Conservation (phyloP, 30 jellyfish, hydroid and myxozoan species). For the Chrysaora quinquecirrha region DNA sequence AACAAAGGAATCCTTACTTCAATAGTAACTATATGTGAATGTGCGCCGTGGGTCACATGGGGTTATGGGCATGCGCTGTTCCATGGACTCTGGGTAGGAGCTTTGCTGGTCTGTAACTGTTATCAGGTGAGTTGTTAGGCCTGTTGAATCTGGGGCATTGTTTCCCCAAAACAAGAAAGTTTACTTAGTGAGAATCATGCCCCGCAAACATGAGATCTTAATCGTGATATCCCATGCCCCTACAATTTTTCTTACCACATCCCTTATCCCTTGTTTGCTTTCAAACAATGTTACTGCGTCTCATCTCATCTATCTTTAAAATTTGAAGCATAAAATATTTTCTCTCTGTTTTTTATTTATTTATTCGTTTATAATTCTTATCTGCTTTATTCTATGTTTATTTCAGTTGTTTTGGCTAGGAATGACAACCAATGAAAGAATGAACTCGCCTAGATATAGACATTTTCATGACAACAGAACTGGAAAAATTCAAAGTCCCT, state of each 20-base stretch:
- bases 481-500: conserved; percentile 87
- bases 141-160: too few species aligned
- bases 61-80: conserved; percentile 89
- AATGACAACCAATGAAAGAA: conserved; percentile 96
- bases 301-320: too few species aligned
- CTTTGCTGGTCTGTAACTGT: conserved; percentile 69
- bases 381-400: too few species aligned
- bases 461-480: conserved; percentile 82
- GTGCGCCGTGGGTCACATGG: conserved; percentile 99
- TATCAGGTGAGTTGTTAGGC: conserved; percentile 85
- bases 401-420: conserved; percentile 97
- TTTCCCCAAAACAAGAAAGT: not conserved
- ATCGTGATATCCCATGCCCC: too few species aligned
- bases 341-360: too few species aligned
- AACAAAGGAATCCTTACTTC: conserved; percentile 72
- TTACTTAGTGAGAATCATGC: too few species aligned
- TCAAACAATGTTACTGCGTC: too few species aligned
- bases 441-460: conserved; percentile 83
- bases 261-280: too few species aligned
- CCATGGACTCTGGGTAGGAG: conserved; percentile 89
- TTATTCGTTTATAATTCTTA: too few species aligned
- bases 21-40: conserved; percentile 56
- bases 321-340: too few species aligned
- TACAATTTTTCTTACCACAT: too few species aligned
- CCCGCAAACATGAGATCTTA: too few species aligned